phyloP scores from a whole-genome alignment of 2,113 vertebrate species.

The Clupea harengus region DNA sequence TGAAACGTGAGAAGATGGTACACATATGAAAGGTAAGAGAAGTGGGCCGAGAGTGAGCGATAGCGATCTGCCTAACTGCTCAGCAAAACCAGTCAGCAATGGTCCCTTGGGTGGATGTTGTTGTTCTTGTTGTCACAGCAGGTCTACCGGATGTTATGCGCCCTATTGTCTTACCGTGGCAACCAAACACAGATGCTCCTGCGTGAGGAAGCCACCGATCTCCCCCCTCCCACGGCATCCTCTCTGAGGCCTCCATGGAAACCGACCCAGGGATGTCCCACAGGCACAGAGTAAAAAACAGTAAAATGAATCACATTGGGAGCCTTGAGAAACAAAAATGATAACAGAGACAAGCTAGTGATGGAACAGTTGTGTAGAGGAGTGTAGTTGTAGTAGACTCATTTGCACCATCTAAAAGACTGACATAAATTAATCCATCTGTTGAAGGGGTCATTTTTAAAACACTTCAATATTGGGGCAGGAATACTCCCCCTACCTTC shows the following conservation, averaged over 20 bases:
- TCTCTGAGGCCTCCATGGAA: background rate
- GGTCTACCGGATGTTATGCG: slow-evolving; percentile 4
- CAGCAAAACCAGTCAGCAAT: background rate
- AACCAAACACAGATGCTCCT: background rate
- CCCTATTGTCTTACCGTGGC: background rate
- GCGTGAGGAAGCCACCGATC: background rate
- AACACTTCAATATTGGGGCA: background rate
- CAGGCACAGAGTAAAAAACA: background rate
- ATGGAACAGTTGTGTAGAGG: background rate
- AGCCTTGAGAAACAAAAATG: background rate
- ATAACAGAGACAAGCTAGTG: background rate
- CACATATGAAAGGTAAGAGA: background rate
- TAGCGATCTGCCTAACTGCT: background rate
- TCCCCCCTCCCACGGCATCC: background rate
- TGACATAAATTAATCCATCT: no score
- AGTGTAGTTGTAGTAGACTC: background rate
- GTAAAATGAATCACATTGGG: background rate
- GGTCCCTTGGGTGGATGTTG: background rate
- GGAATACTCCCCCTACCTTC: background rate
- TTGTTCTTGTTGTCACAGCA: slow-evolving; percentile 4
- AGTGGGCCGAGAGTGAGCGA: background rate
- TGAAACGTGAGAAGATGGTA: slow-evolving; percentile 5
- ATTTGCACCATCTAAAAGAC: background rate
- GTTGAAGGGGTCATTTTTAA: background rate
- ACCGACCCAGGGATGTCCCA: background rate